Evolutionary conservation across 1,140 invertebrate species (phyloP).

Genomic region (Drosophila orosa): DNA sequence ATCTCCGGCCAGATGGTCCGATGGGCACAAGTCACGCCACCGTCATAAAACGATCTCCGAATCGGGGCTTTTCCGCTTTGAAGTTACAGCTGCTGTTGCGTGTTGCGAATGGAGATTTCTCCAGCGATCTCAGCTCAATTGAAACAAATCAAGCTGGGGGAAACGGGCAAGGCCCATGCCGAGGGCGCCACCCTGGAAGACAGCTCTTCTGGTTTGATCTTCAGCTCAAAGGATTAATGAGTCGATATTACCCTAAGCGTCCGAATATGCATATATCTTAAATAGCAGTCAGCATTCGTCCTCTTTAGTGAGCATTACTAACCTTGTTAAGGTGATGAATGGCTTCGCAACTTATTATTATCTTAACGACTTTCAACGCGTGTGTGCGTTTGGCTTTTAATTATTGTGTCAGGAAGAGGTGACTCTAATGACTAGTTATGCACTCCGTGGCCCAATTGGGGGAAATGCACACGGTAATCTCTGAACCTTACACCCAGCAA

Average conservation of each 20-base stretch:
- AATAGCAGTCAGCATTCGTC: background rate
- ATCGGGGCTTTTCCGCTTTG: constrained; percentile 48
- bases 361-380: constrained; percentile 46
- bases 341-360: constrained; percentile 57
- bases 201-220: constrained; percentile 14
- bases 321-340: constrained; percentile 62
- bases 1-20: constrained; percentile 44
- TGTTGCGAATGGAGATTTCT: constrained; percentile 50
- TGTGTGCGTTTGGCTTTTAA: constrained; percentile 32
- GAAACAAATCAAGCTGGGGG: constrained; percentile 69
- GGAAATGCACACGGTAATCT: constrained; percentile 56
- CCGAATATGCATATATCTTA: background rate
- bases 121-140: constrained; percentile 59
- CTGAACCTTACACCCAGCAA: constrained; percentile 66
- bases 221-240: background rate
- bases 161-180: background rate
- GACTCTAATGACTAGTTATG: constrained; percentile 66
- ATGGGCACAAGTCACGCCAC: constrained; percentile 77
- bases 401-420: constrained; percentile 51
- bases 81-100: constrained; percentile 46
- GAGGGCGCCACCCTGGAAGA: constrained; percentile 29
- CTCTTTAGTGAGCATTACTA: constrained; percentile 49
- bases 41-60: constrained; percentile 56
- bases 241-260: background rate
- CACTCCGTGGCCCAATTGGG: constrained; percentile 28